Evolutionary conservation across 2,797 vertebrate species (phyloP).

Genomic region (Xerus rutilus): DNA sequence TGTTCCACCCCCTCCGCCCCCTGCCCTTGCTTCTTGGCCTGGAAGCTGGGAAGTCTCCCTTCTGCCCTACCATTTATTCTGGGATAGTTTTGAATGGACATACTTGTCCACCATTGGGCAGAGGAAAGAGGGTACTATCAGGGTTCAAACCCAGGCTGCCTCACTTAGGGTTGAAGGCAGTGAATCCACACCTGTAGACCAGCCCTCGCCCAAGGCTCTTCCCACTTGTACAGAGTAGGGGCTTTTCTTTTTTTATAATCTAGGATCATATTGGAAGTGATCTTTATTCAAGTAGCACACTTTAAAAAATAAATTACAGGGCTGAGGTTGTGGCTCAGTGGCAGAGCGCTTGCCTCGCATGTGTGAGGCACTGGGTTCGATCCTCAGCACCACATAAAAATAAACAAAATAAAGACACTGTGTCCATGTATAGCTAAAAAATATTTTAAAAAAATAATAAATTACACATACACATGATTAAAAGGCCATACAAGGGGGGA

Average conservation of each 20-base stretch:
- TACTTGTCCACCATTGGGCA: background rate
- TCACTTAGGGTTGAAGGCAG: background rate
- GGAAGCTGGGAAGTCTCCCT: conserved; percentile 18
- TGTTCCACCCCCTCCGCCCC: background rate
- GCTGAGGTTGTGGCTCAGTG: no score
- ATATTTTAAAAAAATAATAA: no score
- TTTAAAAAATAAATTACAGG: conserved; percentile 35
- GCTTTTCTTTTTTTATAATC: conserved; percentile 4
- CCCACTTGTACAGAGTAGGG: background rate
- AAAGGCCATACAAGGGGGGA: background rate
- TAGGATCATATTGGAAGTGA: background rate
- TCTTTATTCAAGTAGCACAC: conserved; percentile 14
- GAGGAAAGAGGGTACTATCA: background rate
- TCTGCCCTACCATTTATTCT: conserved; percentile 11
- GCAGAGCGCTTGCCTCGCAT: no score
- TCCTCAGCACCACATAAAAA: no score
- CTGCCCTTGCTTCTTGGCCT: background rate
- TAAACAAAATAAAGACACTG: no score
- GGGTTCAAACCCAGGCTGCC: background rate
- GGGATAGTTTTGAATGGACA: background rate
- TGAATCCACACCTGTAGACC: background rate
- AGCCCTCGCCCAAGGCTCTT: background rate
- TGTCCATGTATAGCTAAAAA: no score
- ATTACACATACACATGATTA: background rate
- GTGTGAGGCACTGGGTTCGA: no score